Evolutionary conservation across 2,113 vertebrate species (phyloP).

Genomic region (Hylia prasina): DNA sequence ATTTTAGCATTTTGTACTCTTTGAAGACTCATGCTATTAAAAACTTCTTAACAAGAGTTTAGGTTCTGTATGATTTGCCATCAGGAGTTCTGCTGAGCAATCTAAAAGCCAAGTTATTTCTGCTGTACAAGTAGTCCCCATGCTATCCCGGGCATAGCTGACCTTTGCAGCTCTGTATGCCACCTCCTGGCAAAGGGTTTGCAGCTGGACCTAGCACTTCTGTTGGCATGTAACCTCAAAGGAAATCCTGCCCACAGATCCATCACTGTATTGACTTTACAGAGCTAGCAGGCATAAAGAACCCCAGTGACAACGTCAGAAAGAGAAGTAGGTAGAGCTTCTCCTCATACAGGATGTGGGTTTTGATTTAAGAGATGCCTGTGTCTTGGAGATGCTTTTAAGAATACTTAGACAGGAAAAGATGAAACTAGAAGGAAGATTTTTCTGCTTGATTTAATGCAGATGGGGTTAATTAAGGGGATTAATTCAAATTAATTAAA

Average conservation of each 20-base stretch:
- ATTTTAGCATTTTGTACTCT: background rate
- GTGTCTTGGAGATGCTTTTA: background rate
- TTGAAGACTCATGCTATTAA: background rate
- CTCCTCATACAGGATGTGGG: background rate
- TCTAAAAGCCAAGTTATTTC: background rate
- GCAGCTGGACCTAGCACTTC: background rate
- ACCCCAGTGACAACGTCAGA: rapidly evolving
- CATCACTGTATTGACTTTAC: background rate
- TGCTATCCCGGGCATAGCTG: background rate
- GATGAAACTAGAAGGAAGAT: background rate
- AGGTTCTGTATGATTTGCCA: background rate
- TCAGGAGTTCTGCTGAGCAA: background rate
- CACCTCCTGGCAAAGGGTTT: background rate
- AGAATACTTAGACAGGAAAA: background rate
- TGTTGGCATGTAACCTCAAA: background rate
- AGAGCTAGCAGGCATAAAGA: background rate
- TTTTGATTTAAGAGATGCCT: background rate
- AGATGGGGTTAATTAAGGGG: background rate
- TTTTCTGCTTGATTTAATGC: background rate
- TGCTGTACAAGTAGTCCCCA: background rate
- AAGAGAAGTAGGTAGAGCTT: background rate
- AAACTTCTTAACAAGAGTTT: background rate
- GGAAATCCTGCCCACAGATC: background rate
- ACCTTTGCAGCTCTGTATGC: background rate
- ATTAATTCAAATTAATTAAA: background rate